Evolutionary conservation across 2,113 vertebrate species (phyloP).

Genomic region (Pagrus major): DNA sequence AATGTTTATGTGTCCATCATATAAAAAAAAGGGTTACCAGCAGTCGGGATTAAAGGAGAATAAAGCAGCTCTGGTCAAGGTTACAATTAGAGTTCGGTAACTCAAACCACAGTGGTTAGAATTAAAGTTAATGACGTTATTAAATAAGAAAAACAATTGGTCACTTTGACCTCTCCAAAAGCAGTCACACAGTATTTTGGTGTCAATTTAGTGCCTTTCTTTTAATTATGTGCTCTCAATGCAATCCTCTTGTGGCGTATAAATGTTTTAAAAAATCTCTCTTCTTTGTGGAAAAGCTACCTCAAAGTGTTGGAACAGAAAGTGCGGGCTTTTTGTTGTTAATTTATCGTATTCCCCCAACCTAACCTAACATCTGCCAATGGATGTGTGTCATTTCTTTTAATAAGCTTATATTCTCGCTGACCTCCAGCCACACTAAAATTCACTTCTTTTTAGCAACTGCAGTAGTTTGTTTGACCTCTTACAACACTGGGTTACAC

Average conservation of each 20-base stretch:
- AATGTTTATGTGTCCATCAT: constrained; percentile 2
- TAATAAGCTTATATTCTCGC: constrained; percentile 19
- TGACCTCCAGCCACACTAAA: background rate
- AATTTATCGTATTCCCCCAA: constrained; percentile 28
- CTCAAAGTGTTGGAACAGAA: constrained; percentile 7
- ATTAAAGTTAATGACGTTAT: constrained; percentile 36
- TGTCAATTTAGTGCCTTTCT: constrained; percentile 2
- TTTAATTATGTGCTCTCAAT: background rate
- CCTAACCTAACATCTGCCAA: constrained; percentile 37
- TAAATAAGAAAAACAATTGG: constrained; percentile 48
- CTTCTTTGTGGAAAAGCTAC: background rate
- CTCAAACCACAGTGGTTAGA: constrained; percentile 31
- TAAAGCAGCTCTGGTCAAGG: constrained; percentile 17
- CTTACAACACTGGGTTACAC: no score
- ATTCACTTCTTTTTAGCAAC: background rate
- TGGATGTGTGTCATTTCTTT: background rate
- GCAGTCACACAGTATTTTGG: background rate
- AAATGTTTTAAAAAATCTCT: constrained; percentile 9
- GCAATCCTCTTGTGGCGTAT: constrained; percentile 8
- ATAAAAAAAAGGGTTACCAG: constrained; percentile 22
- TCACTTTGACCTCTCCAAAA: constrained; percentile 21
- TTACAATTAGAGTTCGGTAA: constrained; percentile 27
- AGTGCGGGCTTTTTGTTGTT: constrained; percentile 7
- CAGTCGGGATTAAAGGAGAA: constrained; percentile 3
- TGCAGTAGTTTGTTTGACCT: no score